phyloP scores from a whole-genome alignment of 2,113 vertebrate species.

The Chlamydotis undulata region DNA sequence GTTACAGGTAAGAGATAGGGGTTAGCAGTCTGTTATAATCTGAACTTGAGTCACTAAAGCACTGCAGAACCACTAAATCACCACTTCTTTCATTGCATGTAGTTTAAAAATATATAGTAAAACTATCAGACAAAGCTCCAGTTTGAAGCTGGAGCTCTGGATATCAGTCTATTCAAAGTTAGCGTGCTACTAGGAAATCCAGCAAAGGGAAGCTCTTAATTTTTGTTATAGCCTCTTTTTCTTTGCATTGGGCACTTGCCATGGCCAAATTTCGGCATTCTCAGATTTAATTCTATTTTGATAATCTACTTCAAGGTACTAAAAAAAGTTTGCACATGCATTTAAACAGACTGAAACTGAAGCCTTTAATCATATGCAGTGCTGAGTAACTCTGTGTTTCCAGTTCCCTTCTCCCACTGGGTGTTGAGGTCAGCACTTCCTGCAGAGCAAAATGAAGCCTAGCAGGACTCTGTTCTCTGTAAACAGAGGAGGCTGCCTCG shows the following conservation, averaged over 20 bases:
- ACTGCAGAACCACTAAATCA: slow-evolving; percentile 66
- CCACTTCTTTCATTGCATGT: slow-evolving; percentile 53
- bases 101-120: slow-evolving; percentile 71
- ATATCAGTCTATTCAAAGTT: slow-evolving; percentile 49
- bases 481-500: background rate
- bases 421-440: background rate
- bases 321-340: background rate
- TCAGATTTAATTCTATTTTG: slow-evolving; percentile 15
- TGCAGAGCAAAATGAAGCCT: background rate
- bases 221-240: background rate
- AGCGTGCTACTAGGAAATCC: background rate
- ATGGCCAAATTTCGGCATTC: background rate
- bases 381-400: background rate
- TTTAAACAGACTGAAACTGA: background rate
- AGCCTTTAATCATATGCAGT: slow-evolving; percentile 5
- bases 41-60: slow-evolving; percentile 67
- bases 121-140: slow-evolving; percentile 59
- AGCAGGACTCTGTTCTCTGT: background rate
- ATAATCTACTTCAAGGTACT: background rate
- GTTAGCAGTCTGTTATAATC: slow-evolving; percentile 69
- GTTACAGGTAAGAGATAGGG: slow-evolving; percentile 68
- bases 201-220: slow-evolving; percentile 42
- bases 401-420: background rate
- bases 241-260: background rate
- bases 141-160: slow-evolving; percentile 35